Evolutionary conservation across 2,113 vertebrate genomes (phyloP).

Genomic region (Chlorocebus sabaeus): DNA sequence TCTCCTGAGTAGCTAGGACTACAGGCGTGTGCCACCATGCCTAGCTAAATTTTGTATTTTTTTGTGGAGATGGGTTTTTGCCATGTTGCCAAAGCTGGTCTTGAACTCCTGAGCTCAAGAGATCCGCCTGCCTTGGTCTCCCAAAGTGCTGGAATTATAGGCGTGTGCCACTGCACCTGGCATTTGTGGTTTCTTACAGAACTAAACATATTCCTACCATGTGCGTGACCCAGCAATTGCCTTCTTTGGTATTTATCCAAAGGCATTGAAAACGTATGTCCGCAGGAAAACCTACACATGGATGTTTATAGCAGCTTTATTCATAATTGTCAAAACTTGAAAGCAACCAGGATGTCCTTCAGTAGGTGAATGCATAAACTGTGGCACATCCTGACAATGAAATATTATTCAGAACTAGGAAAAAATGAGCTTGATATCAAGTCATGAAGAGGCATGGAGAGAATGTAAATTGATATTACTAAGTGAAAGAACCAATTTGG

Average conservation of each 20-base stretch:
- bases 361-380: background rate
- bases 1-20: too few relatives aligned
- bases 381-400: background rate
- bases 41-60: too few relatives aligned
- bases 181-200: background rate
- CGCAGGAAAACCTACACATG: background rate
- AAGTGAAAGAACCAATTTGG: background rate
- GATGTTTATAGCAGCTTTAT: background rate
- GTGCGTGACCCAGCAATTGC: background rate
- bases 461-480: background rate
- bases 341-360: background rate
- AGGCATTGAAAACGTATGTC: background rate
- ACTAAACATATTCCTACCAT: background rate
- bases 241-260: background rate
- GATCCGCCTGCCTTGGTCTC: too few relatives aligned
- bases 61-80: too few relatives aligned
- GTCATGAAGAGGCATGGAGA: background rate
- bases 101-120: too few relatives aligned
- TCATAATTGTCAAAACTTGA: background rate
- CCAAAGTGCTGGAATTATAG: too few relatives aligned
- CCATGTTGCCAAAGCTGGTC: too few relatives aligned
- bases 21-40: too few relatives aligned
- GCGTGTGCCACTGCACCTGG: too few relatives aligned
- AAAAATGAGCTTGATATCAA: background rate
- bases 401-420: background rate